Percentiles rank a stretch among this genome's conserved stretches.
phyloP scores from a whole-genome alignment of 2,113 vertebrate species.

The Cairina moschata region DNA sequence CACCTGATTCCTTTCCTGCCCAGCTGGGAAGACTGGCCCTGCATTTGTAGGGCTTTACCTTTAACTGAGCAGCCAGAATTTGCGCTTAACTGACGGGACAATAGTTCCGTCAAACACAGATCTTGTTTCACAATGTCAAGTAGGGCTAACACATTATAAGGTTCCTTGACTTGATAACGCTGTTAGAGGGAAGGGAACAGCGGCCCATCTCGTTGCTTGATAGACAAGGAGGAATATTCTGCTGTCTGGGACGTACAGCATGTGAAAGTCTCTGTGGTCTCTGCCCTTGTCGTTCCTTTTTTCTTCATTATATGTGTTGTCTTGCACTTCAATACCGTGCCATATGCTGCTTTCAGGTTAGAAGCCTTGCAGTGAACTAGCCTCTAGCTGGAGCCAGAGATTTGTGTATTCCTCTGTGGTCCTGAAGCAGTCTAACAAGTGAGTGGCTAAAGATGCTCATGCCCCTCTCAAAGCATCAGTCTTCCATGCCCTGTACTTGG shows the following conservation, averaged over 20 bases:
- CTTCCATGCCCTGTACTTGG: not conserved
- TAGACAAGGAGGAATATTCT: not conserved
- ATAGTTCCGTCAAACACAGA: not conserved
- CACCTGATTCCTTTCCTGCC: not conserved
- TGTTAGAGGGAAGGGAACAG: not conserved
- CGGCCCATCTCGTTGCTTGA: not conserved
- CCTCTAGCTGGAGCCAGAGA: slow-evolving; percentile 2
- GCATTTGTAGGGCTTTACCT: not conserved
- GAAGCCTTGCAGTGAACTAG: not conserved
- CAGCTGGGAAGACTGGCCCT: not conserved
- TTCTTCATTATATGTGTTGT: not conserved
- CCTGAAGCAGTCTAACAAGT: not conserved
- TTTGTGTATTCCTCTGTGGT: not conserved
- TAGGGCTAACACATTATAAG: not conserved
- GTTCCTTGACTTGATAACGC: not conserved
- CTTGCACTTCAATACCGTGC: not conserved
- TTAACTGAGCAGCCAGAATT: not conserved
- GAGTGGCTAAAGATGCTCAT: not conserved
- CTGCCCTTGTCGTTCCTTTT: not conserved
- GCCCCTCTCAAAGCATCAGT: not conserved
- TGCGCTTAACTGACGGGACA: not conserved
- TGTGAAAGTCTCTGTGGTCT: not conserved
- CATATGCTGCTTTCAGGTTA: not conserved
- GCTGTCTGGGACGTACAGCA: not conserved
- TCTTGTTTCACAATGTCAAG: not conserved